phyloP scores from a whole-genome alignment of 2,797 vertebrate species.

The Pantherophis alleghaniensis region DNA sequence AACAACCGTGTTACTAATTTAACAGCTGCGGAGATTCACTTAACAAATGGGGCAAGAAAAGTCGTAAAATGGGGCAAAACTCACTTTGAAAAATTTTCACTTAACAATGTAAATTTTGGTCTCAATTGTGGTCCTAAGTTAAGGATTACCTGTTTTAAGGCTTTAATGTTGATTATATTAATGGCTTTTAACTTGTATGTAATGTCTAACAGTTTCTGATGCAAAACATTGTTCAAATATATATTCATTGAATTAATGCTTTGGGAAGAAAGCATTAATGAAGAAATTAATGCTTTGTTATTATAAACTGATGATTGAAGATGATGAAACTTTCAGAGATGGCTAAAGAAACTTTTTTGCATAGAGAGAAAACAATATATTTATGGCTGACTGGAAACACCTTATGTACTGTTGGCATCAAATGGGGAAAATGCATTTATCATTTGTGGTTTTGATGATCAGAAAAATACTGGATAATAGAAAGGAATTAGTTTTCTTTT shows the following conservation, averaged over 20 bases:
- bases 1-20: too few species aligned
- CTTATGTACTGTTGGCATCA: background rate
- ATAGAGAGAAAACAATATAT: background rate
- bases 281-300: background rate
- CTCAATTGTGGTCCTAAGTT: too few species aligned
- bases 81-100: too few species aligned
- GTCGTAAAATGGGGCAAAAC: too few species aligned
- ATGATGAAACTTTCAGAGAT: background rate
- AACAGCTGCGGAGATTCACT: too few species aligned
- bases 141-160: background rate
- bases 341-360: background rate
- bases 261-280: background rate
- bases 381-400: background rate
- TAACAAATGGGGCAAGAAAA: too few species aligned
- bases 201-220: too few species aligned
- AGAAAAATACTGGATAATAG: background rate
- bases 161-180: background rate
- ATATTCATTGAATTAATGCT: background rate
- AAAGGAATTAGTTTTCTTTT: background rate
- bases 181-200: background rate
- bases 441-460: background rate
- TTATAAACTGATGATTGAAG: background rate
- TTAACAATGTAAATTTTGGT: too few species aligned
- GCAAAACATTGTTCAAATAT: background rate
- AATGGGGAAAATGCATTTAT: background rate